Conservation (phyloP, 2,113 vertebrate species). For the Cromileptes altivelis region DNA sequence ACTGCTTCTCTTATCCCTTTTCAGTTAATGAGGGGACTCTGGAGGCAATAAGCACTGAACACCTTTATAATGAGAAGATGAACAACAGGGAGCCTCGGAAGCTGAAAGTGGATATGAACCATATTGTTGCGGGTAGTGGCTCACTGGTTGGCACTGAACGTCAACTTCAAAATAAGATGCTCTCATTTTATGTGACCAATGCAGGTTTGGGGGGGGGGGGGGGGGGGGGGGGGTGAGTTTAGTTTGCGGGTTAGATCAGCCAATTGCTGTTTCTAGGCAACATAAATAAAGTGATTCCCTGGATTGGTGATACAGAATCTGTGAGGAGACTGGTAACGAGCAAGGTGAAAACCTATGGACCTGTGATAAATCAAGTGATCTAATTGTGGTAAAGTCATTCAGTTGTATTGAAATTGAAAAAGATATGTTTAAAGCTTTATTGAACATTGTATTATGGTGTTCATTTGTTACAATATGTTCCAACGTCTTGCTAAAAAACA, state of each 20-base stretch:
- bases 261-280: conserved; percentile 50
- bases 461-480: not conserved
- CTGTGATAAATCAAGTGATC: conserved; percentile 11
- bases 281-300: conserved; percentile 20
- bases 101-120: not conserved
- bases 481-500: too few relatives aligned
- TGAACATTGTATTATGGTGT: not conserved
- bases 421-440: not conserved
- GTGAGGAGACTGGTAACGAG: not conserved
- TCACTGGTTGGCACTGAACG: not conserved
- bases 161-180: conserved; percentile 27
- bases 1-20: not conserved
- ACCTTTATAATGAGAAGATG: not conserved
- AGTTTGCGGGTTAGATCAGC: conserved; percentile 3
- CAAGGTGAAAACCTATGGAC: conserved; percentile 25
- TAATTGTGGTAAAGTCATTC: not conserved
- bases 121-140: not conserved
- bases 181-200: conserved; percentile 13
- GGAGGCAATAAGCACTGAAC: not conserved
- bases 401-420: not conserved
- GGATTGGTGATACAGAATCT: not conserved
- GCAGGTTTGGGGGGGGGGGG: not conserved
- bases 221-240: not conserved
- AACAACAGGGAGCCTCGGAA: not conserved
- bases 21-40: conserved; percentile 2